Conservation (phyloP, 2,797 vertebrate species). For the Gymnopithys bicolor region DNA sequence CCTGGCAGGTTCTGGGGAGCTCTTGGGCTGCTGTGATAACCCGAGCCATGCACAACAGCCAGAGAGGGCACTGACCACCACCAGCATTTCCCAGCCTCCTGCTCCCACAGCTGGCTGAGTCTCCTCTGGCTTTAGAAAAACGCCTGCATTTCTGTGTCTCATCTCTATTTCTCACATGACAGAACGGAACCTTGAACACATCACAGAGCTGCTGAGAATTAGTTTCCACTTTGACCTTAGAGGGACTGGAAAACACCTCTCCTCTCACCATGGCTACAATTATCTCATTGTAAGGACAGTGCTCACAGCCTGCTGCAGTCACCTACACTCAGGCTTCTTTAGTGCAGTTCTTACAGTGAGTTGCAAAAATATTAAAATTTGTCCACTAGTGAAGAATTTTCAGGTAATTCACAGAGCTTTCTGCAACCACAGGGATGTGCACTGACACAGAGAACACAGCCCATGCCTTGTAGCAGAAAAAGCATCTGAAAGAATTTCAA, state of each 20-base stretch:
- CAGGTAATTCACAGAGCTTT: background rate
- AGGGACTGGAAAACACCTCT: background rate
- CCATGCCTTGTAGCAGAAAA: background rate
- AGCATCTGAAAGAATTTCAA: constrained; percentile 14
- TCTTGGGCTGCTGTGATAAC: background rate
- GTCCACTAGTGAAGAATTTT: background rate
- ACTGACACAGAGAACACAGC: background rate
- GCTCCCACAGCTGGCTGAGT: background rate
- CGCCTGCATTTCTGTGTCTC: background rate
- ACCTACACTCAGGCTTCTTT: background rate
- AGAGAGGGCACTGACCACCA: background rate
- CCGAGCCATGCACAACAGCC: constrained; percentile 22
- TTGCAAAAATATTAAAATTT: background rate
- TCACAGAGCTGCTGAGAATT: background rate
- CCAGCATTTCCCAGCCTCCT: background rate
- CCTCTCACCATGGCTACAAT: background rate
- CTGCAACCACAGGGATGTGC: background rate
- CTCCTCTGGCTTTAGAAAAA: constrained; percentile 14
- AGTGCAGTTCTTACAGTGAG: background rate
- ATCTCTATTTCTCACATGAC: background rate
- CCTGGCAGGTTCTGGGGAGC: constrained; percentile 48
- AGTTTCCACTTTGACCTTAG: background rate
- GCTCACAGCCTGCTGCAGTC: background rate
- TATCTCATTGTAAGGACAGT: background rate
- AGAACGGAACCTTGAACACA: background rate